Percentiles rank a stretch among this genome's conserved stretches.
These are phyloP conservation scores for Galleria mellonella DNA, from an alignment of 1,140 invertebrate species.

Conservation along the genomic window DNA sequence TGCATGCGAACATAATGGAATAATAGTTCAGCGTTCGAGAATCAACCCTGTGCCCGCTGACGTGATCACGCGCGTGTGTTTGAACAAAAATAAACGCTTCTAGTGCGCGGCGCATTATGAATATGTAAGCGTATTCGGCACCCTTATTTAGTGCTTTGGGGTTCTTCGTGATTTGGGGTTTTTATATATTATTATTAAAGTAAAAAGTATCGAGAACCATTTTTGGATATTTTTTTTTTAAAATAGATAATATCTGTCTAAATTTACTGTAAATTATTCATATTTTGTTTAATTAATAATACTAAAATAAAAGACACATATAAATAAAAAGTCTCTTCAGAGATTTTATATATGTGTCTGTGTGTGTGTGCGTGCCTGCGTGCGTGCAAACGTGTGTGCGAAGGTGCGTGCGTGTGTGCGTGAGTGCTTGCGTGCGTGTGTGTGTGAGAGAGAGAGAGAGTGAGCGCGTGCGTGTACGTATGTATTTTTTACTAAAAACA, in stretches of 20 bases:
- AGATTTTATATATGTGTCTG: too few species aligned
- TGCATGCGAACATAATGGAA: slow-evolving; percentile 18
- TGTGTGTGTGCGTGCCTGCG: too few species aligned
- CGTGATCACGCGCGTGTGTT: slow-evolving; percentile 25
- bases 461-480: too few species aligned
- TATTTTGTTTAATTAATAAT: background rate
- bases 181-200: background rate
- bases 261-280: background rate
- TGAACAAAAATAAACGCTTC: slow-evolving; percentile 37
- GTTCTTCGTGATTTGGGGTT: too few species aligned
- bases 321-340: too few species aligned
- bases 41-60: slow-evolving; percentile 11
- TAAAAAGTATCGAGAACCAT: background rate
- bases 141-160: slow-evolving; percentile 28
- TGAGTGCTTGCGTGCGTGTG: too few species aligned
- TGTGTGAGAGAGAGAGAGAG: too few species aligned
- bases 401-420: too few species aligned
- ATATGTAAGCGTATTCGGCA: slow-evolving; percentile 33
- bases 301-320: too few species aligned
- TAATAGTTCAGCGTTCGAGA: slow-evolving; percentile 18
- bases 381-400: too few species aligned
- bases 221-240: background rate
- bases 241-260: background rate
- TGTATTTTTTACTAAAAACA: too few species aligned
- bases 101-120: slow-evolving; percentile 26